Conservation (phyloP, 2,113 vertebrate genomes). For the Suncus etruscus region DNA sequence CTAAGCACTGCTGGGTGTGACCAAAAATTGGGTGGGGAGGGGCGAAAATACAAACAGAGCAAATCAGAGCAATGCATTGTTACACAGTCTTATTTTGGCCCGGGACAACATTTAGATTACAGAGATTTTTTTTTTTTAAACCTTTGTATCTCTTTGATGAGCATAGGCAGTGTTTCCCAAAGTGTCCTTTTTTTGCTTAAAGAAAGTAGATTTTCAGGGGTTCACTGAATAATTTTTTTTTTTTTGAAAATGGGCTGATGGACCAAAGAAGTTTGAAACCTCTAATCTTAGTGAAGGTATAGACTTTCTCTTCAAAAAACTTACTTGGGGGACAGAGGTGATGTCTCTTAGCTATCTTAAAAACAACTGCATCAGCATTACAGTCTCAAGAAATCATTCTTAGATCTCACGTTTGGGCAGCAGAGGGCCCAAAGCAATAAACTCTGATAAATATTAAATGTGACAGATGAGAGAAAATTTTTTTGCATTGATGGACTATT, state of each 20-base stretch:
- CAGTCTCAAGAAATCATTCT: background rate
- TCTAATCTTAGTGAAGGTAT: background rate
- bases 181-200: no score
- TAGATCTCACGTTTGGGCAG: background rate
- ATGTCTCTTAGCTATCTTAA: no score
- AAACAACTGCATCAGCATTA: no score
- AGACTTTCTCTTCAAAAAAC: background rate
- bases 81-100: background rate
- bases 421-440: background rate
- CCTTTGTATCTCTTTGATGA: constrained; percentile 8
- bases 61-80: background rate
- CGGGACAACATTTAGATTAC: constrained; percentile 23
- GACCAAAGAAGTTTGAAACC: no score
- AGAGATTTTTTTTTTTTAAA: background rate
- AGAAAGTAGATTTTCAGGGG: no score
- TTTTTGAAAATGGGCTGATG: no score
- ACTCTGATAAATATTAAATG: background rate
- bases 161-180: no score
- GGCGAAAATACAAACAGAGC: no score
- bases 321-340: no score
- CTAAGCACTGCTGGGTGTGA: no score
- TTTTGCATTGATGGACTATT: constrained; percentile 14
- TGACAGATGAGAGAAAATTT: background rate
- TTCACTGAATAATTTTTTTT: no score
- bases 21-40: no score